Conservation (phyloP, 2,113 vertebrate species). For the Rynchops niger region DNA sequence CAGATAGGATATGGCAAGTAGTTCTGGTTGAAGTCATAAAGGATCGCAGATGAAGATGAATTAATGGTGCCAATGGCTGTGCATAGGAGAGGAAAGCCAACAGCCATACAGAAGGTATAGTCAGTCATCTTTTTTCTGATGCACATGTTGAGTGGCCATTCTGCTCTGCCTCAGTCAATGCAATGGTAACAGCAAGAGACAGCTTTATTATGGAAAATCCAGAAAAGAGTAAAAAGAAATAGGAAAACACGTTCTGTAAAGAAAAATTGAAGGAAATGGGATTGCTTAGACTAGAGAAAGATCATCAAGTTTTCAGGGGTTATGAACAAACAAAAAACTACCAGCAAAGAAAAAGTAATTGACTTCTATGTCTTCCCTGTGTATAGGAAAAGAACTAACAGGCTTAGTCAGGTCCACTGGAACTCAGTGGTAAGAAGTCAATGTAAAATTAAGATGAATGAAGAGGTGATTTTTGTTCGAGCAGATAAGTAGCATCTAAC, state of each 20-base stretch:
- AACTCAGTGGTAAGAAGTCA: neutral
- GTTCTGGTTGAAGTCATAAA: neutral
- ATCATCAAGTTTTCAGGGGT: accelerated
- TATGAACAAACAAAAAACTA: neutral
- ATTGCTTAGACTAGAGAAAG: neutral
- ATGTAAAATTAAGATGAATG: neutral
- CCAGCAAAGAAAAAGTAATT: neutral
- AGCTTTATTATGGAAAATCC: neutral
- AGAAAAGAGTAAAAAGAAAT: neutral
- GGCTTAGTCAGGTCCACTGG: neutral
- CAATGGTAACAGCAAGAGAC: neutral
- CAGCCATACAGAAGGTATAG: neutral
- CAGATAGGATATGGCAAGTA: neutral
- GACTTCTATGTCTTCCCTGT: neutral
- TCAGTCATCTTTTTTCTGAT: neutral
- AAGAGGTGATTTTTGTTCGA: neutral
- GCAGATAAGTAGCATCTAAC: neutral
- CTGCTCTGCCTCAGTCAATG: neutral
- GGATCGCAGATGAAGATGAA: neutral
- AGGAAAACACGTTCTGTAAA: neutral
- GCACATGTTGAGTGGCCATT: neutral
- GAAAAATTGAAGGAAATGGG: neutral
- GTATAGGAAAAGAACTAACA: neutral
- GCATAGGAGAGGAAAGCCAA: neutral
- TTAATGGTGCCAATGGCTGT: neutral